These are phyloP conservation scores for Drosophila pachea DNA, from an alignment of 1,140 invertebrate species.

Conservation along the genomic window DNA sequence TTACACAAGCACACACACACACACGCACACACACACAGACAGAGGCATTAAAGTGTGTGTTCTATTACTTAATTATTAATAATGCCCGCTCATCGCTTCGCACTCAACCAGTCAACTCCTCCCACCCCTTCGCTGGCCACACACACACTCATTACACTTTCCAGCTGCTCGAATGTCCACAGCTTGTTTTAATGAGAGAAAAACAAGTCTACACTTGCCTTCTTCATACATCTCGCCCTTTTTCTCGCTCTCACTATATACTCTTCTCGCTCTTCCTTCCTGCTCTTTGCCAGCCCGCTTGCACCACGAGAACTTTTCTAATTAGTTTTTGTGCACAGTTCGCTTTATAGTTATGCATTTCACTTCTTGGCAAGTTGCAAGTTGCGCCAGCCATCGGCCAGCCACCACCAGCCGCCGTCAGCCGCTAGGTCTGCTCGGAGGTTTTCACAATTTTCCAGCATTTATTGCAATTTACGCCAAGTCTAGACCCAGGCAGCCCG, in stretches of 20 bases:
- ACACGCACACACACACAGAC: neutral
- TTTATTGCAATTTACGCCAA: slow-evolving; percentile 32
- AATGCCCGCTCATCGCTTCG: slow-evolving; percentile 39
- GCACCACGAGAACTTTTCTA: slow-evolving; percentile 42
- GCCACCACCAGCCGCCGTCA: neutral
- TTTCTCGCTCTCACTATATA: too few relatives aligned
- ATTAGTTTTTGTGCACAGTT: slow-evolving; percentile 47
- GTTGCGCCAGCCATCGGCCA: neutral
- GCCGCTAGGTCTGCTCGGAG: slow-evolving; percentile 21
- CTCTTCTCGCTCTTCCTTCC: too few relatives aligned
- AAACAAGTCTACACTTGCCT: slow-evolving; percentile 29
- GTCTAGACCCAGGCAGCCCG: slow-evolving; percentile 5
- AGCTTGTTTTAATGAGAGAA: slow-evolving; percentile 26
- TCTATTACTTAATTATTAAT: slow-evolving; percentile 54
- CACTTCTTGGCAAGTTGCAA: slow-evolving; percentile 39
- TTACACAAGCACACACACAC: slow-evolving; percentile 2
- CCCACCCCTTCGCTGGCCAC: too few relatives aligned
- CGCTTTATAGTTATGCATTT: slow-evolving; percentile 48
- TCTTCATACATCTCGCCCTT: too few relatives aligned
- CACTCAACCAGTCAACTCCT: too few relatives aligned
- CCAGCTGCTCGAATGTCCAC: slow-evolving; percentile 33
- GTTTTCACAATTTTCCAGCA: slow-evolving; percentile 16
- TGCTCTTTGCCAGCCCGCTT: neutral
- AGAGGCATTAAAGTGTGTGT: slow-evolving; percentile 34
- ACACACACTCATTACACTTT: slow-evolving; percentile 5